Evolutionary conservation across 2,888 invertebrate species (phyloP).

Genomic region (Amphimallon solstitiale): DNA sequence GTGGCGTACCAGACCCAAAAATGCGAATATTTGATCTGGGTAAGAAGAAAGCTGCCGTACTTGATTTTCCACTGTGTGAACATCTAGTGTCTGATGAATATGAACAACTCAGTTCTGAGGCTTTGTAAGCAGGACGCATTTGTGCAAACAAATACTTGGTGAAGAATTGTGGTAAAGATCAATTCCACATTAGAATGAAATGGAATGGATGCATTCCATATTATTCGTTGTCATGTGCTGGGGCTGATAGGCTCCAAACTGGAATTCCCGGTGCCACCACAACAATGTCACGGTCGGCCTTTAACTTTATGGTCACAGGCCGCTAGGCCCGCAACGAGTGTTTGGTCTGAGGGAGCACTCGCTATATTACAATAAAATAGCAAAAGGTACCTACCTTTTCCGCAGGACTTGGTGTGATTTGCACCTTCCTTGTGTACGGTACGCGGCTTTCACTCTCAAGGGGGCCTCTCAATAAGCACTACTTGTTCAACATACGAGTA

Average conservation of each 20-base stretch:
- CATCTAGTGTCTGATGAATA: constrained; percentile 99
- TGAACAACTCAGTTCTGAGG: constrained; percentile 99
- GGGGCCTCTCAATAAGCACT: too few species aligned
- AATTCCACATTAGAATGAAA: constrained; percentile 98
- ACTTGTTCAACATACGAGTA: too few species aligned
- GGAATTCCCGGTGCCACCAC: too few species aligned
- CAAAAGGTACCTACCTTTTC: too few species aligned
- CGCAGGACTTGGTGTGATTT: too few species aligned
- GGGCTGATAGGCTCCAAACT: constrained; percentile 99
- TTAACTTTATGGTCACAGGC: too few species aligned
- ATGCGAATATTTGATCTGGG: constrained; percentile 99
- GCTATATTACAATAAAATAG: too few species aligned
- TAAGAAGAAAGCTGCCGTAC: constrained; percentile 95
- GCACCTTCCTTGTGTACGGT: too few species aligned
- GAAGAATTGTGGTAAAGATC: constrained; percentile 99
- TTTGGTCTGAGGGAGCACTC: too few species aligned
- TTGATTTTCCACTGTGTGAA: constrained; percentile 98
- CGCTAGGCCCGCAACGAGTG: too few species aligned
- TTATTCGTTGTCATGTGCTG: constrained; percentile 99
- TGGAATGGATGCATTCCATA: constrained; percentile 99
- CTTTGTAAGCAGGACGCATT: constrained; percentile 98
- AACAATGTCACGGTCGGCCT: too few species aligned
- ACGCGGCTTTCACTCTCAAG: too few species aligned
- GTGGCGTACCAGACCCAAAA: constrained; percentile 99
- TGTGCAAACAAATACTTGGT: constrained; percentile 99